Evolutionary conservation across 2,797 vertebrate genomes (phyloP).

Genomic region (Tauraco hartlaubi): DNA sequence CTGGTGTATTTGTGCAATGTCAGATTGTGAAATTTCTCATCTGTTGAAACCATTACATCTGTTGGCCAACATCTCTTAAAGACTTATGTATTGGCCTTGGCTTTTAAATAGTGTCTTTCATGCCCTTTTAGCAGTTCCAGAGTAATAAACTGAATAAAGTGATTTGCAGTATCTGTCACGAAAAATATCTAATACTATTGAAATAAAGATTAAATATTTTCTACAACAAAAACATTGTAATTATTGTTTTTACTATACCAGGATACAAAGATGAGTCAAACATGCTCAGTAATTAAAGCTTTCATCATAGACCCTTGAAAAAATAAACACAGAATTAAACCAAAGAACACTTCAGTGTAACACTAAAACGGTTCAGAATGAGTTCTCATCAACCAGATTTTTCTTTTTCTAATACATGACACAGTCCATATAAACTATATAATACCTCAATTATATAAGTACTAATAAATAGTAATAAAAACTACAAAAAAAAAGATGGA

Average conservation of each 20-base stretch:
- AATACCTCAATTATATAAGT: neutral
- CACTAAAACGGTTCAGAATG: neutral
- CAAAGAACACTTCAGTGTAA: neutral
- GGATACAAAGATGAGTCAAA: constrained; percentile 7
- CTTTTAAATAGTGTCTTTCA: neutral
- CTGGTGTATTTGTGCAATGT: neutral
- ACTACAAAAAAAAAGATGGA: neutral
- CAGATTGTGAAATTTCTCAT: neutral
- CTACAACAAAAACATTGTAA: neutral
- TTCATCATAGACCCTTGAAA: constrained; percentile 7
- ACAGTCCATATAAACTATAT: neutral
- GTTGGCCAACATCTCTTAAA: neutral
- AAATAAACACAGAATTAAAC: constrained; percentile 39
- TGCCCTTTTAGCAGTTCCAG: constrained; percentile 7
- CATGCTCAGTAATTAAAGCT: constrained; percentile 2
- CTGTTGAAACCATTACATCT: neutral
- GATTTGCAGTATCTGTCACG: neutral
- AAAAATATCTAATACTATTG: neutral
- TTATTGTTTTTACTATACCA: constrained; percentile 14
- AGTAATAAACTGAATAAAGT: neutral
- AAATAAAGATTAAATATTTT: constrained; percentile 24
- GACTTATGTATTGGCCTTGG: neutral
- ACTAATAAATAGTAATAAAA: neutral
- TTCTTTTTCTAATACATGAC: neutral
- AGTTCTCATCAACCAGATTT: neutral